Conservation (phyloP, 2,113 vertebrate species). For the Apeltes quadracus region DNA sequence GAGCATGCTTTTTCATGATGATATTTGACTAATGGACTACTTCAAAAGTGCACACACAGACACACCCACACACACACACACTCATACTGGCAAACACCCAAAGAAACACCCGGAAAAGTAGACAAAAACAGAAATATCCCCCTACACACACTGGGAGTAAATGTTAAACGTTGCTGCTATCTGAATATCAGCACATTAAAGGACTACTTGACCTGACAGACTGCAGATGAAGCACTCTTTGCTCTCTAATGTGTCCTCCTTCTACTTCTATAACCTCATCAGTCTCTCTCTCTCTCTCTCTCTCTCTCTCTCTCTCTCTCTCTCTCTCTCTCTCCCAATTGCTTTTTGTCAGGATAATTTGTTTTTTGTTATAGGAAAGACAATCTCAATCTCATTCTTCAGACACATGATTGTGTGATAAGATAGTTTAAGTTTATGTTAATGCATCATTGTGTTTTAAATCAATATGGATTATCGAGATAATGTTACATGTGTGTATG, state of each 20-base stretch:
- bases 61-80: background rate
- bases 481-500: constrained; percentile 7
- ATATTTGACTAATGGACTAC: constrained; percentile 22
- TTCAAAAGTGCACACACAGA: constrained; percentile 18
- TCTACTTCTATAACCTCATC: constrained; percentile 22
- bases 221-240: constrained; percentile 54
- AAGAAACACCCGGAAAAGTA: constrained; percentile 2
- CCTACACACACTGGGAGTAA: constrained; percentile 43
- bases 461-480: background rate
- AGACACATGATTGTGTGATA: background rate
- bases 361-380: background rate
- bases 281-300: constrained; percentile 9
- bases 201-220: constrained; percentile 67
- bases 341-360: no score
- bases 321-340: no score
- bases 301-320: constrained; percentile 11
- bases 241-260: constrained; percentile 52
- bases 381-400: background rate
- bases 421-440: background rate
- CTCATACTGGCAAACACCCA: background rate
- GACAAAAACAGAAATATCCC: constrained; percentile 12
- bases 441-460: background rate
- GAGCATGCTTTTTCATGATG: constrained; percentile 15
- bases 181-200: constrained; percentile 56
- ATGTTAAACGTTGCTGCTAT: constrained; percentile 51